Conservation (phyloP, 2,797 vertebrate species). For the Pseudochromis fuscus region DNA sequence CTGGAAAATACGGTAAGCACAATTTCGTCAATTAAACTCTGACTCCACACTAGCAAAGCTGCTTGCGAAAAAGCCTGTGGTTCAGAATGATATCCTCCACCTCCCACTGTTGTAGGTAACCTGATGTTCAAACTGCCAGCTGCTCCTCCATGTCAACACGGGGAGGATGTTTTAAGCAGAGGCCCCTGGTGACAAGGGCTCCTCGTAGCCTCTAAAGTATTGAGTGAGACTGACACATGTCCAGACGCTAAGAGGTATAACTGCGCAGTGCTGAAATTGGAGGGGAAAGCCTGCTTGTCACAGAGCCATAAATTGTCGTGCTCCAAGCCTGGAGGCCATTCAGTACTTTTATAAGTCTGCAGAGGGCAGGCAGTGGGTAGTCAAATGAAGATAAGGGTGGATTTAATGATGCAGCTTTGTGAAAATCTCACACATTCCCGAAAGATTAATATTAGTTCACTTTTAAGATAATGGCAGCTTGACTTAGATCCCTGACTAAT, state of each 20-base stretch:
- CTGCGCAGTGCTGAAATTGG: conserved; percentile 55
- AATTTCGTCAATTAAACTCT: conserved; percentile 53
- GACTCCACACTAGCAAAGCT: conserved; percentile 38
- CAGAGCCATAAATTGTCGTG: conserved; percentile 47
- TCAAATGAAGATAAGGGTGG: conserved; percentile 45
- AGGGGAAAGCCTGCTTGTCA: conserved; percentile 50
- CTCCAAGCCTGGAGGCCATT: conserved; percentile 46
- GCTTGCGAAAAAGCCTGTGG: conserved; percentile 27
- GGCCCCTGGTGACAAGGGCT: conserved; percentile 32
- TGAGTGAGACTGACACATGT: conserved; percentile 38
- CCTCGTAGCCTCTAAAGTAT: conserved; percentile 33
- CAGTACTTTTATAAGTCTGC: conserved; percentile 28
- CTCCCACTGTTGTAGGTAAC: conserved; percentile 48
- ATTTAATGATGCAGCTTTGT: conserved; percentile 58
- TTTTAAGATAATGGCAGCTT: conserved; percentile 57
- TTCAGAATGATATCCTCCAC: conserved; percentile 44
- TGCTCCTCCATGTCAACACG: conserved; percentile 69
- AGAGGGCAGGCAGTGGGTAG: conserved; percentile 34
- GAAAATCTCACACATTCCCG: conserved; percentile 53
- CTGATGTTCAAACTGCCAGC: conserved; percentile 58
- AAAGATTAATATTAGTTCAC: conserved; percentile 56
- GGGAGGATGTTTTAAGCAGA: conserved; percentile 55
- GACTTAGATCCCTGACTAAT: conserved; percentile 58
- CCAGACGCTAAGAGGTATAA: conserved; percentile 43
- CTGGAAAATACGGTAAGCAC: too few species aligned